These are phyloP conservation scores for Coracias cyanogaster DNA, from an alignment of 2,797 vertebrate species.

Conservation along the genomic window DNA sequence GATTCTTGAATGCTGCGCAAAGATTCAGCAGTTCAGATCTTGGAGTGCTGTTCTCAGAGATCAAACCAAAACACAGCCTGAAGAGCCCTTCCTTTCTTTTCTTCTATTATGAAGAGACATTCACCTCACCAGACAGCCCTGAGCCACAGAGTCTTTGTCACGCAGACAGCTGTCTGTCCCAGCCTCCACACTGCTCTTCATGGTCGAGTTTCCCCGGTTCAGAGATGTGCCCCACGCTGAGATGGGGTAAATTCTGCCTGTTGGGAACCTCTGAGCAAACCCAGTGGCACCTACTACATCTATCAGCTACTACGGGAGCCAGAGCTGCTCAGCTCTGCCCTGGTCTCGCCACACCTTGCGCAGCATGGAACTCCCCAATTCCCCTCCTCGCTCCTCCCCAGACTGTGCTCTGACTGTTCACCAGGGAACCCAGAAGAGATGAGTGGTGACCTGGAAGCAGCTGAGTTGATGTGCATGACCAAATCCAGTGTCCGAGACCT, in stretches of 20 bases:
- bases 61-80: background rate
- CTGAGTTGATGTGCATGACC: background rate
- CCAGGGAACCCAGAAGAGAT: background rate
- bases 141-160: background rate
- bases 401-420: background rate
- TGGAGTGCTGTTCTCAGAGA: background rate
- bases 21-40: background rate
- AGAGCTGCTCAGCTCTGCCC: background rate
- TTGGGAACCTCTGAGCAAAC: background rate
- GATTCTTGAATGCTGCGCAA: background rate
- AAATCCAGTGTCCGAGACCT: background rate
- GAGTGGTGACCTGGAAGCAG: accelerated
- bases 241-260: background rate
- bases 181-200: background rate
- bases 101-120: background rate
- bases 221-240: background rate
- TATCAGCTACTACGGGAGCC: background rate
- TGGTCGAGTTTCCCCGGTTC: background rate
- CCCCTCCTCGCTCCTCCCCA: background rate
- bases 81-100: background rate
- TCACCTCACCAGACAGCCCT: background rate
- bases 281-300: background rate
- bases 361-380: background rate
- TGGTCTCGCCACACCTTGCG: background rate
- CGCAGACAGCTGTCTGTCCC: background rate